Base-by-base conservation (phyloP, 2,888 invertebrate species). In the Pelosia muscerda region DNA sequence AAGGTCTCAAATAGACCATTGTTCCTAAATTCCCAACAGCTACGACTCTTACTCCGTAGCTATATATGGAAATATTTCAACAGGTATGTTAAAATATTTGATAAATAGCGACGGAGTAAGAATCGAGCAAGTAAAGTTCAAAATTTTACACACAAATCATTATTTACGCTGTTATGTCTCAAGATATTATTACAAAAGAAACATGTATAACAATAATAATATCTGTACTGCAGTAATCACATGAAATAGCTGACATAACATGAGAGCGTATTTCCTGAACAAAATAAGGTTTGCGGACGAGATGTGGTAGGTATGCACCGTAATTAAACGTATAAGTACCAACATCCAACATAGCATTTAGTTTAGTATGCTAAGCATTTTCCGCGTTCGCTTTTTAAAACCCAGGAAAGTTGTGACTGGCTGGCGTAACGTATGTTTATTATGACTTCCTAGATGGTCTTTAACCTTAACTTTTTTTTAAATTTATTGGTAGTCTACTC, bases 371-470 rank as follows among this genome's bases (percentile, higher is more conserved):
- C 64, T 73, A 68, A 70, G 19, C 34, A 68, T 67, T 76, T 81
- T 68, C 74, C 81, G 71, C 72, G 55, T 72, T 72, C 64, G 55
- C 65, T 81, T 78, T 78, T 75, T 63, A 68, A 77, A 69, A 66
- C 66, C 38, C 22, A 65, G 64, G 70, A 65, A 67, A 71, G 62
- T 72, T 54, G 26, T 55, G 23, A 11, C 63, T 31, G 26, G 28
- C 31, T 60, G 56, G 65, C 61, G 61, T 57, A 49, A 68, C 64
- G 55, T 68, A 53, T 38, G 26, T n/a, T 3, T 10, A 31, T 53
- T 38, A 68, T 59, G 58, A 59, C 59, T 63, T 63, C 63, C 63
- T 53, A 63, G 63, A 22, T 28, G 28, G 26, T 62, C 13, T 28
- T 62, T 28, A 62, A 13, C 22, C 42, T 62, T 5, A 38, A 42